Percentiles rank a stretch among this genome's conserved stretches.
These are phyloP conservation scores for Herpetotheres cachinnans DNA, from an alignment of 2,113 vertebrate genomes.

Conservation along the genomic window DNA sequence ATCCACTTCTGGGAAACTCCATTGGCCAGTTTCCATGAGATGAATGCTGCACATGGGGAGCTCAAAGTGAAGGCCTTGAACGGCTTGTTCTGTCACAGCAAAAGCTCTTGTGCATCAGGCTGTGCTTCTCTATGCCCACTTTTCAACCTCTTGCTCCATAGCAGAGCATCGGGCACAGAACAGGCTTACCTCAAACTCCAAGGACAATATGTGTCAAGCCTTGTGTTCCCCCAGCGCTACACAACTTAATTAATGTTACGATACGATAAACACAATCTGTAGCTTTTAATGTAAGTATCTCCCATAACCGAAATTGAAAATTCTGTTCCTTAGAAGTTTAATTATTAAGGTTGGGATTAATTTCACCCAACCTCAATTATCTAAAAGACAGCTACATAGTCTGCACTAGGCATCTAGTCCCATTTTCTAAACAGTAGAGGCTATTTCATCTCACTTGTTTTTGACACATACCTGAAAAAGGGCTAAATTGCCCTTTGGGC, in stretches of 20 bases:
- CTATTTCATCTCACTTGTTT: neutral
- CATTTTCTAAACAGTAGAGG: neutral
- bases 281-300: neutral
- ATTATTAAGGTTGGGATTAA: neutral
- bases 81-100: neutral
- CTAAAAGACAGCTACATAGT: neutral
- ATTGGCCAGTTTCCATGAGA: neutral
- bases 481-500: neutral
- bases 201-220: neutral
- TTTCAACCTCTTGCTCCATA: neutral
- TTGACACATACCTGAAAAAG: neutral
- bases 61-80: neutral
- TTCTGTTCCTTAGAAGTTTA: neutral
- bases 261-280: neutral
- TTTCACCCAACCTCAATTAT: neutral
- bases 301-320: neutral
- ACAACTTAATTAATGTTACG: neutral
- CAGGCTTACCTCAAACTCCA: neutral
- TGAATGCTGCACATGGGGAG: rapidly evolving
- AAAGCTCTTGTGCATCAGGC: neutral
- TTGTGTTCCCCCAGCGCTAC: neutral
- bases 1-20: neutral
- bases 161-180: neutral
- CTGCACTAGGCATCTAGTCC: neutral
- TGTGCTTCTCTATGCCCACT: neutral